These are phyloP conservation scores for Palaemon carinicauda DNA, from an alignment of 1,140 invertebrate genomes.

Conservation along the genomic window DNA sequence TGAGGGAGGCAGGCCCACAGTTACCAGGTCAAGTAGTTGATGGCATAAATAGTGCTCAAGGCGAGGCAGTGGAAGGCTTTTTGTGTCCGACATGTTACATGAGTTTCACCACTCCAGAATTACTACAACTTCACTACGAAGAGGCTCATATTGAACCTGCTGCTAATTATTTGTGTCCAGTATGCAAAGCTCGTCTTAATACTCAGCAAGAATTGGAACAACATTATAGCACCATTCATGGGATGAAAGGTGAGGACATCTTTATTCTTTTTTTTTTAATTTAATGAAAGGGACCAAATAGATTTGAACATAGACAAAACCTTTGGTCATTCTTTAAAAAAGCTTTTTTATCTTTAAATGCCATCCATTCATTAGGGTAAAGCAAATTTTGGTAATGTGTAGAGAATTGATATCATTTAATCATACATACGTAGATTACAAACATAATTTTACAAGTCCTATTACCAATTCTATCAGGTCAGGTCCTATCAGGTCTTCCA, in stretches of 20 bases:
- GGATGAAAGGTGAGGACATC: slow-evolving; percentile 30
- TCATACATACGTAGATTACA: too few species aligned
- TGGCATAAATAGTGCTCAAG: not conserved
- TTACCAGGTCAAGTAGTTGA: slow-evolving; percentile 7
- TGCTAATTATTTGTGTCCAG: slow-evolving; percentile 60
- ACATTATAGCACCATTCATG: slow-evolving; percentile 57
- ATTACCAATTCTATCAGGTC: too few species aligned
- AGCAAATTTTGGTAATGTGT: too few species aligned
- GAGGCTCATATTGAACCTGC: slow-evolving; percentile 55
- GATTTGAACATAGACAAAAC: not conserved
- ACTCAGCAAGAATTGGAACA: slow-evolving; percentile 57
- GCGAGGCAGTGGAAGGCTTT: slow-evolving; percentile 57
- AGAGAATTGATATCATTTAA: too few species aligned
- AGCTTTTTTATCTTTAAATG: too few species aligned
- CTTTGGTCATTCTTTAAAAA: too few species aligned
- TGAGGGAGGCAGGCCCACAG: slow-evolving; percentile 44
- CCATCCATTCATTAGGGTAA: too few species aligned
- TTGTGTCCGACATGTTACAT: slow-evolving; percentile 58
- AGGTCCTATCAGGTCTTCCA: too few species aligned
- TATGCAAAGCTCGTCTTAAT: slow-evolving; percentile 58
- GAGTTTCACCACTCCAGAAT: slow-evolving; percentile 54
- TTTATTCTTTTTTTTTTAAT: not conserved
- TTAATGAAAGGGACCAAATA: not conserved
- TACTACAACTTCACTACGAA: slow-evolving; percentile 57
- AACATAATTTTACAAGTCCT: too few species aligned